Conservation (phyloP, 2,797 vertebrate species). For the Picus viridis region DNA sequence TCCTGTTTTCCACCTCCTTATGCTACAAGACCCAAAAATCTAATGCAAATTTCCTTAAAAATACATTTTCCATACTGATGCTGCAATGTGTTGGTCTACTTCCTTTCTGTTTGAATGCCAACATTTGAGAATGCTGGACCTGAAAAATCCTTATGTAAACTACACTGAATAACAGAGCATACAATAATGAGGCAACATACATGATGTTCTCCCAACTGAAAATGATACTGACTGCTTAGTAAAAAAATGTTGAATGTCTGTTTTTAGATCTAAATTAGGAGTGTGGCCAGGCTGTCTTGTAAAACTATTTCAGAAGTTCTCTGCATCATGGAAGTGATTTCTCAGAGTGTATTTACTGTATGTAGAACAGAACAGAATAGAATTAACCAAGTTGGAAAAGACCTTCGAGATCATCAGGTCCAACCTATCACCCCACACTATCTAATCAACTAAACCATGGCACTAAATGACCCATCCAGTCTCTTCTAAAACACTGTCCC, state of each 20-base stretch:
- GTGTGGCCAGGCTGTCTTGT: not conserved
- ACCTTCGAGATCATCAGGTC: too few species aligned
- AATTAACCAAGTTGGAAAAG: too few species aligned
- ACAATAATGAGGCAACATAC: slow-evolving; percentile 33
- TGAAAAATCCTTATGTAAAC: slow-evolving; percentile 30
- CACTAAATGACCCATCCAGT: too few species aligned
- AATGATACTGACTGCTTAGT: not conserved
- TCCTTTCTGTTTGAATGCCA: slow-evolving; percentile 32
- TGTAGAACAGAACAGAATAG: not conserved
- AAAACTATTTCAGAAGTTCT: not conserved
- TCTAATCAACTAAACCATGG: too few species aligned
- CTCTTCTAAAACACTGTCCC: too few species aligned
- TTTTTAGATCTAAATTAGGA: slow-evolving; percentile 10
- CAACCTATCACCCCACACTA: too few species aligned
- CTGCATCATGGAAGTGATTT: not conserved
- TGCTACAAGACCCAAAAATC: not conserved
- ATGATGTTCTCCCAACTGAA: slow-evolving; percentile 51
- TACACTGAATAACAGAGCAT: slow-evolving; percentile 23
- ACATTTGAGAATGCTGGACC: slow-evolving; percentile 10
- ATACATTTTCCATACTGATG: not conserved
- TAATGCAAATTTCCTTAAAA: not conserved
- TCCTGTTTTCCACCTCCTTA: not conserved
- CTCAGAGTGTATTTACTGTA: not conserved
- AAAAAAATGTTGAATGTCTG: not conserved
- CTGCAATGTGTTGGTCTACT: slow-evolving; percentile 18